These are phyloP conservation scores for Phyto melanocephala DNA, from an alignment of 2,888 invertebrate genomes.

Conservation along the genomic window DNA sequence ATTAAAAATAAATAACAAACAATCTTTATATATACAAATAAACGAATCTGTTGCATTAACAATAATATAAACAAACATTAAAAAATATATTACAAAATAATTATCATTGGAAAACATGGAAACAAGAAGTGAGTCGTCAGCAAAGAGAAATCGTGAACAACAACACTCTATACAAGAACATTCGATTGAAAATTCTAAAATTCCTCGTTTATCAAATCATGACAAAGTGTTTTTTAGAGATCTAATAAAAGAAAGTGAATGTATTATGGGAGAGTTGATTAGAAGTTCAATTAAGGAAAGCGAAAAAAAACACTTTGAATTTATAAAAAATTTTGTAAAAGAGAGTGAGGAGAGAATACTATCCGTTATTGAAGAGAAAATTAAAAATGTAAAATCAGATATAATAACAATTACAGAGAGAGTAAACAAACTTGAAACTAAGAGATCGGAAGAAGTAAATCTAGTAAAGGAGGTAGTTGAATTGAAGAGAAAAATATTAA, in stretches of 20 bases:
- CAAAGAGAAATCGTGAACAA: neutral
- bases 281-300: neutral
- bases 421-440: neutral
- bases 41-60: too few relatives aligned
- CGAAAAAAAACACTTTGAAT: neutral
- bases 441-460: neutral
- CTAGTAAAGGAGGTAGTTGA: neutral
- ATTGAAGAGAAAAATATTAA: neutral
- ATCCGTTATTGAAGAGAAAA: neutral
- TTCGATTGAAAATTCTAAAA: neutral
- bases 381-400: neutral
- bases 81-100: too few relatives aligned
- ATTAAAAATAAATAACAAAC: too few relatives aligned
- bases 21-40: too few relatives aligned
- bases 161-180: neutral
- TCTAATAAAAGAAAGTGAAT: neutral
- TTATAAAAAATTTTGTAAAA: neutral
- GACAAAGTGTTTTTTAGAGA: neutral
- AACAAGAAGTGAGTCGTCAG: neutral
- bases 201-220: neutral
- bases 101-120: neutral
- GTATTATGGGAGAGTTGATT: neutral
- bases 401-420: neutral
- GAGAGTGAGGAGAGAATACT: neutral
- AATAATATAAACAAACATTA: too few relatives aligned